These are phyloP conservation scores for Stercorarius parasiticus DNA, from an alignment of 2,113 vertebrate species.

Conservation along the genomic window DNA sequence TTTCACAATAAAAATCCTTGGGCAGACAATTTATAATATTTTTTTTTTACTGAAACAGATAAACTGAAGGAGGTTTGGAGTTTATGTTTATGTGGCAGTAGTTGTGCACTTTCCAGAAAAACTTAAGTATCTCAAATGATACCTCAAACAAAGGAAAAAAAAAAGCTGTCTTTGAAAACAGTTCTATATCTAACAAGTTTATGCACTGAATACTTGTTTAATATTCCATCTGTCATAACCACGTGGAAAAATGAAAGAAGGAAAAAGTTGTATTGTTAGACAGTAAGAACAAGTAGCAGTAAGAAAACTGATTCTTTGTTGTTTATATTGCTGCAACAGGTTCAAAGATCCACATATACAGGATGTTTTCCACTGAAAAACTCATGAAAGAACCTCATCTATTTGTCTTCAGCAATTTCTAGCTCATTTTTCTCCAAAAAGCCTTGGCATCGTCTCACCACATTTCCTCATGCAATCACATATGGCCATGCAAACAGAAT, in stretches of 20 bases:
- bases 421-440: background rate
- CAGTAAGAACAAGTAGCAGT: background rate
- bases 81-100: background rate
- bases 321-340: background rate
- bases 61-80: background rate
- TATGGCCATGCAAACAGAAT: background rate
- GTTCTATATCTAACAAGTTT: background rate
- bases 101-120: background rate
- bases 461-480: background rate
- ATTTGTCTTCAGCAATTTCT: background rate
- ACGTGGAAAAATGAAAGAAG: background rate
- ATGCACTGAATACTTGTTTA: background rate
- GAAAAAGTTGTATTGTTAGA: background rate
- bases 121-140: background rate
- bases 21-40: background rate
- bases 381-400: background rate
- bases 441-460: background rate
- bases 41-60: background rate
- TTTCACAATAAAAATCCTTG: background rate
- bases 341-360: background rate
- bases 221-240: background rate
- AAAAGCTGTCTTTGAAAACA: background rate
- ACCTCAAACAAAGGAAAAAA: background rate
- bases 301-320: background rate
- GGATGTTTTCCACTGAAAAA: background rate